Percentiles rank a stretch among this genome's conserved stretches.
These are phyloP conservation scores for Petrolisthes manimaculis DNA, from an alignment of 2,888 invertebrate species.

Conservation along the genomic window DNA sequence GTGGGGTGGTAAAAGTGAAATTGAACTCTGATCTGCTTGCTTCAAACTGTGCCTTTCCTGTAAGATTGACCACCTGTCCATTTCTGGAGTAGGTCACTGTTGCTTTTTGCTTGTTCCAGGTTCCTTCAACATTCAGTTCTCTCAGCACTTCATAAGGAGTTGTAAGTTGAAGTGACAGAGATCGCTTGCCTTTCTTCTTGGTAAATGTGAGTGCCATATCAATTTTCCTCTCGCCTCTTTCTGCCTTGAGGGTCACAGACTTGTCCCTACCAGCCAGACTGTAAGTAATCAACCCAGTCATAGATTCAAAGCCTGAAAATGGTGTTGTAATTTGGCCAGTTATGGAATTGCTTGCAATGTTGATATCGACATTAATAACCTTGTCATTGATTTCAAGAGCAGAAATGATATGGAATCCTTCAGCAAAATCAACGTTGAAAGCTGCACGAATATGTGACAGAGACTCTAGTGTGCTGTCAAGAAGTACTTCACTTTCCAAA, in stretches of 20 bases:
- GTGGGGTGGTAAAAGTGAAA: conserved; percentile 44
- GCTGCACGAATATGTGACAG: conserved; percentile 33
- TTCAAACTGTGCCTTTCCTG: conserved; percentile 52
- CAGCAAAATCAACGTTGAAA: conserved; percentile 34
- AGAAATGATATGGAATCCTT: conserved; percentile 22
- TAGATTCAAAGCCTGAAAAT: conserved; percentile 43
- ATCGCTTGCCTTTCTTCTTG: conserved; percentile 37
- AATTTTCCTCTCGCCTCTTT: conserved; percentile 38
- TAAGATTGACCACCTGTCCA: conserved; percentile 42
- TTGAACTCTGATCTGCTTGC: conserved; percentile 53
- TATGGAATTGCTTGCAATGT: conserved; percentile 28
- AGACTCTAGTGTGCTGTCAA: conserved; percentile 41
- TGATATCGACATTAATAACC: conserved; percentile 17
- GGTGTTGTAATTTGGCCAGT: conserved; percentile 48
- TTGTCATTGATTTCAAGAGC: conserved; percentile 38
- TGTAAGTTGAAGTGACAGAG: conserved; percentile 36
- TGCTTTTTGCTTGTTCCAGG: conserved; percentile 47
- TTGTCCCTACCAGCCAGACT: conserved; percentile 35
- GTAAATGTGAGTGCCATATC: conserved; percentile 43
- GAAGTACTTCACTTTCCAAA: conserved; percentile 45
- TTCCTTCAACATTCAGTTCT: conserved; percentile 44
- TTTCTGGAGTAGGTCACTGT: conserved; percentile 54
- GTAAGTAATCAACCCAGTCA: conserved; percentile 34
- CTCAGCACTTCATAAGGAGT: conserved; percentile 57
- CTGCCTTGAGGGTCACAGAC: conserved; percentile 40